These are phyloP conservation scores for Campaea margaritaria DNA, from an alignment of 2,888 invertebrate genomes.

Conservation along the genomic window DNA sequence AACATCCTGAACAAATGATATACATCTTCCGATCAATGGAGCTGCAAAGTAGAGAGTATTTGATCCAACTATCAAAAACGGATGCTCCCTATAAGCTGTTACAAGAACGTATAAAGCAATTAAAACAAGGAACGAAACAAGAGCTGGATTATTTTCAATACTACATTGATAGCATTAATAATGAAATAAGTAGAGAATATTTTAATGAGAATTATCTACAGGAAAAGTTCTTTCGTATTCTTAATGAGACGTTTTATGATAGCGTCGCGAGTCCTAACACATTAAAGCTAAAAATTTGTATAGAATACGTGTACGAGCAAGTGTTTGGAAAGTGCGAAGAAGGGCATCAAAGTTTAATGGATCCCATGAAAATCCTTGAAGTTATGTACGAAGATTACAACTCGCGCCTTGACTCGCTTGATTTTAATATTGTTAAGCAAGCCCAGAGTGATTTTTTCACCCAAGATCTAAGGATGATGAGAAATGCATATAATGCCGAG, in stretches of 20 bases:
- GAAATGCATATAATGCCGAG: slow-evolving; percentile 71
- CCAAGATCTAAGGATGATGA: slow-evolving; percentile 77
- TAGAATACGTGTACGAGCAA: slow-evolving; percentile 80
- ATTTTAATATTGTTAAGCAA: slow-evolving; percentile 75
- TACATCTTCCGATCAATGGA: slow-evolving; percentile 77
- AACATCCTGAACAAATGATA: slow-evolving; percentile 69
- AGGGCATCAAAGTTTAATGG: slow-evolving; percentile 72
- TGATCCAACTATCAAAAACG: slow-evolving; percentile 72
- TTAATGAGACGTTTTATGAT: slow-evolving; percentile 72
- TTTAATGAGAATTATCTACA: slow-evolving; percentile 70
- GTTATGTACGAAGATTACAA: slow-evolving; percentile 79
- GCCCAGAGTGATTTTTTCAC: slow-evolving; percentile 74
- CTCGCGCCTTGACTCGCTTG: slow-evolving; percentile 71
- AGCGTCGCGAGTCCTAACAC: slow-evolving; percentile 73
- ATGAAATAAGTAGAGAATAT: slow-evolving; percentile 67
- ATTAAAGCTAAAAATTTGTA: slow-evolving; percentile 76
- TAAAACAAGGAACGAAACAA: slow-evolving; percentile 65
- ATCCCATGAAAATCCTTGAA: slow-evolving; percentile 80
- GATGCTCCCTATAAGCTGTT: slow-evolving; percentile 65
- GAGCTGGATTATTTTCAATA: slow-evolving; percentile 78
- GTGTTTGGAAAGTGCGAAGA: slow-evolving; percentile 79
- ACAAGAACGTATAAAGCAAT: slow-evolving; percentile 66
- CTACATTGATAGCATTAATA: slow-evolving; percentile 70
- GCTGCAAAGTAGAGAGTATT: slow-evolving; percentile 78
- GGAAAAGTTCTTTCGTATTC: slow-evolving; percentile 75